phyloP scores from a whole-genome alignment of 2,888 invertebrate genomes.

The Alsophila aescularia region DNA sequence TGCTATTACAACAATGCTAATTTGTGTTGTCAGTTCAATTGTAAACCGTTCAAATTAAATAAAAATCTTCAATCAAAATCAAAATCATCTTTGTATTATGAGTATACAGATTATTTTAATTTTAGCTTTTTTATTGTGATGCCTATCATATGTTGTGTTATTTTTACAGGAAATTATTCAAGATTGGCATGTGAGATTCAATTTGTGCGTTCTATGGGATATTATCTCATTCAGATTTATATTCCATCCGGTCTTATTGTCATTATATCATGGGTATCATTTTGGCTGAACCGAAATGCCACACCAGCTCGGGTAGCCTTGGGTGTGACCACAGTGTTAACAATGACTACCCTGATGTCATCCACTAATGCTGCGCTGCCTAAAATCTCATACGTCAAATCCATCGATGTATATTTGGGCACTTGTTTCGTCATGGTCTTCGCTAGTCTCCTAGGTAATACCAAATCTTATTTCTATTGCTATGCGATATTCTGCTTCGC shows the following conservation, averaged over 20 bases:
- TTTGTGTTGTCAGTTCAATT: neutral
- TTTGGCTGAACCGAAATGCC: constrained; percentile 98
- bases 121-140: neutral
- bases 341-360: constrained; percentile 99
- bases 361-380: constrained; percentile 98
- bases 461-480: neutral
- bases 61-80: neutral
- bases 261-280: constrained; percentile 98
- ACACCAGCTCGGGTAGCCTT: constrained; percentile 97
- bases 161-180: constrained; percentile 94
- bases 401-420: constrained; percentile 98
- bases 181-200: constrained; percentile 98
- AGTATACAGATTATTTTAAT: neutral
- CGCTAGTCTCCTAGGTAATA: constrained; percentile 96
- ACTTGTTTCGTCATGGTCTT: constrained; percentile 99
- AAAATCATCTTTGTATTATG: neutral
- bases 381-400: constrained; percentile 99
- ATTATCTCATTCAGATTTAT: constrained; percentile 99
- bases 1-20: constrained; percentile 23
- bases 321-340: constrained; percentile 97
- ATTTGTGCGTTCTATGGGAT: constrained; percentile 98
- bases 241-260: constrained; percentile 98
- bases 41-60: neutral
- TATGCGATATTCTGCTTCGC: neutral
- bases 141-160: constrained; percentile 8